Percentiles rank a stretch among this genome's conserved stretches.
These are phyloP conservation scores for Sphinx pinastri DNA, from an alignment of 2,888 invertebrate species.

Conservation along the genomic window DNA sequence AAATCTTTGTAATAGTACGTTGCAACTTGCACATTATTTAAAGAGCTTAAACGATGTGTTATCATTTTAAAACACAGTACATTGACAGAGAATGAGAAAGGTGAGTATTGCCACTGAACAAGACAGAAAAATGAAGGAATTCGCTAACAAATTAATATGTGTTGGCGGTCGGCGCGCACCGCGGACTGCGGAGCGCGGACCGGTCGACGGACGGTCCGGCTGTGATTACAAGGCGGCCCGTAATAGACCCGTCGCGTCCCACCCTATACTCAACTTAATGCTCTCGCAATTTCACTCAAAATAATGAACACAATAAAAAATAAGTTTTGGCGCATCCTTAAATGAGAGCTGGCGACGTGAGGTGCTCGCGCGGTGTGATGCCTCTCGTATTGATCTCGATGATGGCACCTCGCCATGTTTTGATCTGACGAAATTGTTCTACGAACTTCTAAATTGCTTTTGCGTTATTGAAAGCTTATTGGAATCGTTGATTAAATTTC, in stretches of 20 bases:
- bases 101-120: constrained; percentile 33
- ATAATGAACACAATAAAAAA: constrained; percentile 80
- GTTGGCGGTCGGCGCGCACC: constrained; percentile 2
- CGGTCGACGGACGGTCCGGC: constrained; percentile 55
- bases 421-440: constrained; percentile 64
- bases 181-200: constrained; percentile 54
- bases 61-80: too few species aligned
- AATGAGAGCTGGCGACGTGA: constrained; percentile 70
- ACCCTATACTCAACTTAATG: constrained; percentile 83
- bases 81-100: background rate
- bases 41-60: too few species aligned
- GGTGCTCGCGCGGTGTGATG: constrained; percentile 47
- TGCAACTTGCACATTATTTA: too few species aligned
- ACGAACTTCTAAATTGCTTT: constrained; percentile 61
- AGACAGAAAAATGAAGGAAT: constrained; percentile 47
- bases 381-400: constrained; percentile 59
- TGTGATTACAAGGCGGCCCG: constrained; percentile 79
- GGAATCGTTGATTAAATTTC: constrained; percentile 35
- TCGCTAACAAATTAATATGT: constrained; percentile 75
- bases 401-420: constrained; percentile 52
- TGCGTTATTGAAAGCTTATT: constrained; percentile 40
- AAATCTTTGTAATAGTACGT: background rate
- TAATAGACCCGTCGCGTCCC: constrained; percentile 75
- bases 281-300: constrained; percentile 83
- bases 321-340: constrained; percentile 67